Percentiles rank a stretch among this genome's conserved stretches.
These are phyloP conservation scores for Tokudaia muenninki DNA, from an alignment of 2,797 vertebrate genomes.

Conservation along the genomic window DNA sequence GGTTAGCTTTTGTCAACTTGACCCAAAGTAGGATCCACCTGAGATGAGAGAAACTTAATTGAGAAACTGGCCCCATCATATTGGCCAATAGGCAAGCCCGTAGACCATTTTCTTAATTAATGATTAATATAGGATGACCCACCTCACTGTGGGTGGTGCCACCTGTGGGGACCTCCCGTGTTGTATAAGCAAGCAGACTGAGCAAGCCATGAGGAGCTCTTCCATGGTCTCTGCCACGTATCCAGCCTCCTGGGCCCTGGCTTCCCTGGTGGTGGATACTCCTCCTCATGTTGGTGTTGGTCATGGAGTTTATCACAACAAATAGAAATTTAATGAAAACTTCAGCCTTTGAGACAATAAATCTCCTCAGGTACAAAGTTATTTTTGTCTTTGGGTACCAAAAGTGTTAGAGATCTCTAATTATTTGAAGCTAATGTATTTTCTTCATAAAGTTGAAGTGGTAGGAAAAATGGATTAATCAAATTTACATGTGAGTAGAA, in stretches of 20 bases:
- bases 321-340: neutral
- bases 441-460: conserved; percentile 29
- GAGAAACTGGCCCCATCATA: neutral
- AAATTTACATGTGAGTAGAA: conserved; percentile 4
- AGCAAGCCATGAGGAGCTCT: neutral
- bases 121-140: neutral
- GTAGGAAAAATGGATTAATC: neutral
- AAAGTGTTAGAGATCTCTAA: neutral
- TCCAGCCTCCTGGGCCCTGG: neutral
- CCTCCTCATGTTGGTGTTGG: neutral
- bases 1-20: neutral
- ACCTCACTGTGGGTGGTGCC: neutral
- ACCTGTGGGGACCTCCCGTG: neutral
- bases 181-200: neutral
- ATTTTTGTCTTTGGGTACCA: neutral
- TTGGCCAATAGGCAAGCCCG: neutral
- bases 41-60: neutral
- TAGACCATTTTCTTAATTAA: neutral
- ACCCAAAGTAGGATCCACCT: neutral
- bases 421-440: neutral
- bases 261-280: neutral
- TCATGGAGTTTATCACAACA: neutral
- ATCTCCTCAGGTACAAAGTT: neutral
- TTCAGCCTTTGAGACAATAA: neutral
- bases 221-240: neutral